Evolutionary conservation across 2,113 vertebrate species (phyloP), one percentile per base, ranked within the genome.

Genomic region (Ovis canadensis): DNA sequence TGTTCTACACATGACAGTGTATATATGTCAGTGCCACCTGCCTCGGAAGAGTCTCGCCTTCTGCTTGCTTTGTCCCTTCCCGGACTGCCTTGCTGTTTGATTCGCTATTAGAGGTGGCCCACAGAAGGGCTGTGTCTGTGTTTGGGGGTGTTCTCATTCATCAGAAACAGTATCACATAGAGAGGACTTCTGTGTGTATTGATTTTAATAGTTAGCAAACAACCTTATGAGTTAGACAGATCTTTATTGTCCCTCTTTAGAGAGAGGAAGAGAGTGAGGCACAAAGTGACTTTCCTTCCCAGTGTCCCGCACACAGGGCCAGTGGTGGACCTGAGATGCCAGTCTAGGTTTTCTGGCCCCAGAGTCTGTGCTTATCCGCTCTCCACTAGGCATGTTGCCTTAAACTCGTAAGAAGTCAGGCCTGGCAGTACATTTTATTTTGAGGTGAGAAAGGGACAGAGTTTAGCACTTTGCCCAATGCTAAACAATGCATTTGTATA

Each of bases 391-490:
- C 55, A 7, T 85, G 48, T 93, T 54, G 12, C 29, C 40, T 64
- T 88, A 88, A 62, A 59, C 36, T 89, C 48, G 25, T 86, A 12
- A 83, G 91, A 86, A 85, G 13, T 40, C 36, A 91, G 52, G 45
- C 21, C 29, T 78, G 59, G 88, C 21, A 48, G 57, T 85, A 25
- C 55, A 36, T 92, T 94, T 83, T 90, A 74, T 43, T 88, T 74
- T 43, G n/a, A 17, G 27, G 19, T 12, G 54, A 2, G 31, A 40
- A 8, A 7, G 8, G 36, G 88, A 80, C 27, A 85, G 64, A 96
- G 45, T 86, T 98, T 48, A 95, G 40, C 77, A 45, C 77, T 94
- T 78, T 97, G 86, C 91, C 81, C 83, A 95, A 33, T 62, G 60
- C 14, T 33, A 62, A 62, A 33, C 29, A 62, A 0, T 15, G 59